Conservation (phyloP, 2,888 invertebrate genomes). For the Caenorhabditis sinica region DNA sequence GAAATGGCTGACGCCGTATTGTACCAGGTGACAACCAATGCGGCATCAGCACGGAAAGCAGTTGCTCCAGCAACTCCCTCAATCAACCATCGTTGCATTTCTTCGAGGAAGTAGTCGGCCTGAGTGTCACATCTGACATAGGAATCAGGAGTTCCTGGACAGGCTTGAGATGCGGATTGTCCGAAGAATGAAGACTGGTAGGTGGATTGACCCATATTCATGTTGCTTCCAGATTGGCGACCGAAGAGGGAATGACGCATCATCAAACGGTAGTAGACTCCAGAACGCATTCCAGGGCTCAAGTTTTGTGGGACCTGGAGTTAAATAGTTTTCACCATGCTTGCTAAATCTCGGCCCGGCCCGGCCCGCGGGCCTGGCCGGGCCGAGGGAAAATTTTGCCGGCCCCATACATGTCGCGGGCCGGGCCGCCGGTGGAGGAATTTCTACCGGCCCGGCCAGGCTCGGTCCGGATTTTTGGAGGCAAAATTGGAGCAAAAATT, state of each 20-base stretch:
- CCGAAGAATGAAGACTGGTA: constrained; percentile 79
- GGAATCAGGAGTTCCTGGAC: constrained; percentile 78
- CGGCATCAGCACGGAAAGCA: constrained; percentile 93
- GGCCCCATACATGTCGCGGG: too few species aligned
- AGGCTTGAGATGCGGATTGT: constrained; percentile 73
- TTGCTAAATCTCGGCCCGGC: too few species aligned
- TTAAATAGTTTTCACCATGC: not conserved
- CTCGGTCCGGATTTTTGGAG: too few species aligned
- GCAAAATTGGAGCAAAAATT: too few species aligned
- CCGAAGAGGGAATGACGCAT: constrained; percentile 83
- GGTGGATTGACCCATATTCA: constrained; percentile 75
- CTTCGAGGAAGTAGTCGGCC: constrained; percentile 81
- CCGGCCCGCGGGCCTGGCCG: too few species aligned
- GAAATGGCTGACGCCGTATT: constrained; percentile 83
- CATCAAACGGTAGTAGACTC: constrained; percentile 82
- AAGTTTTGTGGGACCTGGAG: constrained; percentile 78
- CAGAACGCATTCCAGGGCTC: constrained; percentile 79
- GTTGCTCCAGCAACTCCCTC: constrained; percentile 92
- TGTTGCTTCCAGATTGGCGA: constrained; percentile 77
- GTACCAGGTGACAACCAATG: constrained; percentile 92
- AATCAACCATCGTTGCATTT: constrained; percentile 79
- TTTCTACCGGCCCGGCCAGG: too few species aligned
- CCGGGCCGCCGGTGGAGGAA: too few species aligned
- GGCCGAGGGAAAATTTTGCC: too few species aligned
- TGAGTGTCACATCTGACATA: constrained; percentile 82